Conservation (phyloP, 1,140 invertebrate species). For the Holcopasites calliopsidis region DNA sequence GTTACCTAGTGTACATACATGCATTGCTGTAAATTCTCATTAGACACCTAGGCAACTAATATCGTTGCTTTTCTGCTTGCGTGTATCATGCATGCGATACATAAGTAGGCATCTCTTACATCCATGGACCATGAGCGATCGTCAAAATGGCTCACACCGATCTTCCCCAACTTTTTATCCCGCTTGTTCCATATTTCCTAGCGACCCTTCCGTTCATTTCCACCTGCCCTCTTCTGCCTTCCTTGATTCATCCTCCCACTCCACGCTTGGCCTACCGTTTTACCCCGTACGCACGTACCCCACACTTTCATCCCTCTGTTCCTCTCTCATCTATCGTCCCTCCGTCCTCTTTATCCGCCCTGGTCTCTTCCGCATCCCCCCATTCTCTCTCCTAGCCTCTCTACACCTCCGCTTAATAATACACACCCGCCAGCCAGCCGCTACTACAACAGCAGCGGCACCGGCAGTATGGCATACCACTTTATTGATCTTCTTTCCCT, state of each 20-base stretch:
- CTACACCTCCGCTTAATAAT: slow-evolving; percentile 76
- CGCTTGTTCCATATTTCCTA: slow-evolving; percentile 64
- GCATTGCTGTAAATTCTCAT: too few species aligned
- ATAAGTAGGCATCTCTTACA: too few species aligned
- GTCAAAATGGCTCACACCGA: not conserved
- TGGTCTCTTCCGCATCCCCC: not conserved
- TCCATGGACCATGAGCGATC: slow-evolving; percentile 9
- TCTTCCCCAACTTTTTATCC: slow-evolving; percentile 54
- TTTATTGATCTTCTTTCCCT: slow-evolving; percentile 77
- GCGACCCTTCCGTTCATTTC: not conserved
- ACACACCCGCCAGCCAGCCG: slow-evolving; percentile 70
- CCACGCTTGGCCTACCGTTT: slow-evolving; percentile 6
- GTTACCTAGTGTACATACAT: too few species aligned
- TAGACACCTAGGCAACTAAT: too few species aligned
- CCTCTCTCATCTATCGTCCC: slow-evolving; percentile 37
- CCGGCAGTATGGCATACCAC: slow-evolving; percentile 73
- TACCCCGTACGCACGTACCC: slow-evolving; percentile 19
- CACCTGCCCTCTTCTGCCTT: not conserved
- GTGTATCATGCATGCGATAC: too few species aligned
- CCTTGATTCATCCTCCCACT: slow-evolving; percentile 15
- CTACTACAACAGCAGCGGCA: slow-evolving; percentile 67
- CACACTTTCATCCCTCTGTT: slow-evolving; percentile 54
- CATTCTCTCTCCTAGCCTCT: slow-evolving; percentile 24
- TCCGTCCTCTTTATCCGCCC: slow-evolving; percentile 36
- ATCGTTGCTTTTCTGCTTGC: too few species aligned